A percentile compares a stretch with the other conserved stretches of the same genome.
phyloP scores from a whole-genome alignment of 2,113 vertebrate genomes.

The Nicator chloris region DNA sequence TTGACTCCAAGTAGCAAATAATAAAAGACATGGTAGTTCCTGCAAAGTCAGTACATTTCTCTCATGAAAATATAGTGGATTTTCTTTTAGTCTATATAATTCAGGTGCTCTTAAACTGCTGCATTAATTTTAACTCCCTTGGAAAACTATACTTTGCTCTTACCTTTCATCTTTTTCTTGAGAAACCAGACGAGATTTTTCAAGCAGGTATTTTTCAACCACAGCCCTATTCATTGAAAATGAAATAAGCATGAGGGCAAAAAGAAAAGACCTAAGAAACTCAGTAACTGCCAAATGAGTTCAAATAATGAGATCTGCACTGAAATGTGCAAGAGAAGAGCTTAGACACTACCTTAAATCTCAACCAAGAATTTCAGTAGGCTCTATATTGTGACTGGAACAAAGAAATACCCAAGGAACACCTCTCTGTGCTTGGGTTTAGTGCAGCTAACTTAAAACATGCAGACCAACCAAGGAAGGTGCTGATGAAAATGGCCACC shows the following conservation, averaged over 20 bases:
- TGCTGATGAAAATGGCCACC: not conserved
- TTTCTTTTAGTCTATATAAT: not conserved
- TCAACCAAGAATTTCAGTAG: not conserved
- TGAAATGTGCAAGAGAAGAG: not conserved
- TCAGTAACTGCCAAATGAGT: not conserved
- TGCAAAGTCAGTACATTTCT: slow-evolving; percentile 33
- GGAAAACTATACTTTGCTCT: not conserved
- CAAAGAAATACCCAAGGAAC: not conserved
- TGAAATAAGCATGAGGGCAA: not conserved
- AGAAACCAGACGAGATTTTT: slow-evolving; percentile 96
- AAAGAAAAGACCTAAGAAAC: not conserved
- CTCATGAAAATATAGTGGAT: not conserved
- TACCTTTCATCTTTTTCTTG: slow-evolving; percentile 97
- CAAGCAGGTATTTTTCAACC: slow-evolving; percentile 97
- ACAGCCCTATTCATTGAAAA: slow-evolving; percentile 88
- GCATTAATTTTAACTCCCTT: not conserved
- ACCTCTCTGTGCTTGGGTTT: not conserved
- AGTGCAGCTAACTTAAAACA: not conserved
- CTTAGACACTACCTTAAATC: not conserved
- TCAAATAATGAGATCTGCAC: not conserved
- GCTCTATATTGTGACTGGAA: not conserved
- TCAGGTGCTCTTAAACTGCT: not conserved
- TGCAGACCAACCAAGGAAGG: not conserved
- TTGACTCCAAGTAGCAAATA: slow-evolving; percentile 92
- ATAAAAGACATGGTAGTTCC: slow-evolving; percentile 99